A percentile compares a stretch with the other conserved stretches of the same genome.
Conservation (phyloP, 2,113 vertebrate species). For the Arizona elegans region DNA sequence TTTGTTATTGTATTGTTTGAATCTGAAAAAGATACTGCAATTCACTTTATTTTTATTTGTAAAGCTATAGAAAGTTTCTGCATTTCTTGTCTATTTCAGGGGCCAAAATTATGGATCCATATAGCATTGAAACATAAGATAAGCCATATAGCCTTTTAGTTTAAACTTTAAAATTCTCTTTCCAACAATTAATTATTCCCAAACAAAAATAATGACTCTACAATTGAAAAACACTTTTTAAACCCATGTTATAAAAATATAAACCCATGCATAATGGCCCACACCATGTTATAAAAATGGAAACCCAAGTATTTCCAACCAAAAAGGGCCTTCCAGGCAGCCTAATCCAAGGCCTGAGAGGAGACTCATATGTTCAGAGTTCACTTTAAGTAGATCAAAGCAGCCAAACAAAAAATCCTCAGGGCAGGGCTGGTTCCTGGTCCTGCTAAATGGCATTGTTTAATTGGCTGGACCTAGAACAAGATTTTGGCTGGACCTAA, state of each 20-base stretch:
- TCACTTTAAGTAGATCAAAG: background rate
- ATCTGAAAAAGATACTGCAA: background rate
- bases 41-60: background rate
- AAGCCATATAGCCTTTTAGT: background rate
- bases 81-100: background rate
- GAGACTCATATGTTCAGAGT: background rate
- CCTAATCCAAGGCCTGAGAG: background rate
- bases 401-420: background rate
- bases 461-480: background rate
- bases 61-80: background rate
- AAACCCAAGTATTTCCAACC: background rate
- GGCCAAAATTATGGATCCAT: background rate
- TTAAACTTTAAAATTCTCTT: background rate
- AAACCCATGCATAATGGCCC: background rate
- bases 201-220: background rate
- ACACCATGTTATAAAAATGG: background rate
- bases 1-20: background rate
- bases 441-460: background rate
- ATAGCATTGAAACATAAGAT: background rate
- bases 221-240: background rate
- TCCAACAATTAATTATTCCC: background rate
- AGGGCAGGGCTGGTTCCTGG: background rate
- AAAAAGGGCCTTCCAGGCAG: too few relatives aligned
- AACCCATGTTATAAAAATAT: background rate
- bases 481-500: background rate